Conservation (phyloP, 2,113 vertebrate genomes). For the Brachyistius frenatus region DNA sequence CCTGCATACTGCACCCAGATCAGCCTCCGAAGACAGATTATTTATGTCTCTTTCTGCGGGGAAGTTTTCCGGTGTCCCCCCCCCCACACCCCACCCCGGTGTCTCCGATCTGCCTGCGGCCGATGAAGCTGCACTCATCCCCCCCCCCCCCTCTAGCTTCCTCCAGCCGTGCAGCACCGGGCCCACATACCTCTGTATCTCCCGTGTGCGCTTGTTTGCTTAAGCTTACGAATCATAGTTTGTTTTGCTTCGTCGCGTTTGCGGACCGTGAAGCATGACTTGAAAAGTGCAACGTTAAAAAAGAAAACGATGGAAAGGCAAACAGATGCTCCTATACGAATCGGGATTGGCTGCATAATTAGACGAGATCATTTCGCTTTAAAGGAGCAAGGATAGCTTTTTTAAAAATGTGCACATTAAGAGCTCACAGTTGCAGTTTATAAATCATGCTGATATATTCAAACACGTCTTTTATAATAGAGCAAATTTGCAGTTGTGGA, state of each 20-base stretch:
- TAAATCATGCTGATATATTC: too few relatives aligned
- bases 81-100: neutral
- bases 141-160: neutral
- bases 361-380: neutral
- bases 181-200: conserved; percentile 56
- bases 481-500: neutral
- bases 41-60: neutral
- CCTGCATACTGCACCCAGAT: neutral
- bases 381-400: neutral
- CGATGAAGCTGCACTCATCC: conserved; percentile 10
- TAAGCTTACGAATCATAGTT: conserved; percentile 65
- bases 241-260: conserved; percentile 55
- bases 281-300: conserved; percentile 4
- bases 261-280: conserved; percentile 6
- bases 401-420: neutral
- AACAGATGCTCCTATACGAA: conserved; percentile 1
- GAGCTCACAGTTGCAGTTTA: neutral
- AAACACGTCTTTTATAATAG: too few relatives aligned
- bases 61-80: neutral
- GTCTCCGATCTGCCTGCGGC: conserved; percentile 33
- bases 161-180: conserved; percentile 7
- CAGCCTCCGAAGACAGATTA: neutral
- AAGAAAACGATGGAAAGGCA: conserved; percentile 18
- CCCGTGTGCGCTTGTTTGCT: conserved; percentile 63
- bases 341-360: neutral